phyloP scores from a whole-genome alignment of 2,888 invertebrate genomes.

The Acleris emargana region DNA sequence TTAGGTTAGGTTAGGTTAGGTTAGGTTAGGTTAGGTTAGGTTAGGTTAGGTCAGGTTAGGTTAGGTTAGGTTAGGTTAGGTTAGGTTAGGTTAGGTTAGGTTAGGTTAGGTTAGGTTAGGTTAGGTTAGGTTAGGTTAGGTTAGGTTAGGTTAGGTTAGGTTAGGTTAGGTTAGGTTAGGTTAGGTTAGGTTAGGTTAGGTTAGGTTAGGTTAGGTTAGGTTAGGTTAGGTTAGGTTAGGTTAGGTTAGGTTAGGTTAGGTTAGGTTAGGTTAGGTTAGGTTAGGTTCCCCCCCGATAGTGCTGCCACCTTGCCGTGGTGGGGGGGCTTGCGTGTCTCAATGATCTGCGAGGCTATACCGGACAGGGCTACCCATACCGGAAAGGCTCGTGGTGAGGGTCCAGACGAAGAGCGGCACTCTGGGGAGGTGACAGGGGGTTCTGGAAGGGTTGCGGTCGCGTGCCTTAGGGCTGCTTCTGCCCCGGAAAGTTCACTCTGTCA shows the following conservation, averaged over 20 bases:
- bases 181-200: constrained; percentile 47
- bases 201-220: constrained; percentile 49
- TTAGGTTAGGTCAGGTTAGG: constrained; percentile 42
- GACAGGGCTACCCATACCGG: no score
- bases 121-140: constrained; percentile 46
- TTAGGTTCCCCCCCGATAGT: no score
- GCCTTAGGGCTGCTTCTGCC: no score
- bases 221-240: constrained; percentile 48
- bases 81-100: constrained; percentile 46
- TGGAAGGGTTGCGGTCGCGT: no score
- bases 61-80: constrained; percentile 44
- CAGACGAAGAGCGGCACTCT: no score
- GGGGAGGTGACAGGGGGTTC: no score
- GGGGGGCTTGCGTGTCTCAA: no score
- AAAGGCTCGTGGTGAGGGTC: no score
- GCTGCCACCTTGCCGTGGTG: no score
- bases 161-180: constrained; percentile 48
- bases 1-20: constrained; percentile 44
- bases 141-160: constrained; percentile 48
- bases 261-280: no score
- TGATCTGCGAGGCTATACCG: no score
- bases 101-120: constrained; percentile 46
- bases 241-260: constrained; percentile 48
- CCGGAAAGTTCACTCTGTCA: no score
- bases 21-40: constrained; percentile 44